A percentile compares a stretch with the other conserved stretches of the same genome.
Evolutionary conservation across 2,797 vertebrate species (phyloP).

Genomic region (Astyanax mexicanus): DNA sequence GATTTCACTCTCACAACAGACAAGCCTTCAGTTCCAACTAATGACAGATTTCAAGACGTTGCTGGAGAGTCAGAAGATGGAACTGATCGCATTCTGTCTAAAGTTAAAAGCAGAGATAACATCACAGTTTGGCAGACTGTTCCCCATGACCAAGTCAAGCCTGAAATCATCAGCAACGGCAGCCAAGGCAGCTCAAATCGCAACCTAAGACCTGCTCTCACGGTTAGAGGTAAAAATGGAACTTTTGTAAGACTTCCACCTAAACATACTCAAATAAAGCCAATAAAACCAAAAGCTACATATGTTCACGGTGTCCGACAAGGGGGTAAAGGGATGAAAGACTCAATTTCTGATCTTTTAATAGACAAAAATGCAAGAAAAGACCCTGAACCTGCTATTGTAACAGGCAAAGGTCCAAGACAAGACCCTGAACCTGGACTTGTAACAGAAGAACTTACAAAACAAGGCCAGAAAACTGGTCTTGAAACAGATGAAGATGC

Average conservation of each 20-base stretch:
- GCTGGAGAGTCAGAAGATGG: background rate
- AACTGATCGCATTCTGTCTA: slow-evolving; percentile 18
- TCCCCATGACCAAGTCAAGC: slow-evolving; percentile 17
- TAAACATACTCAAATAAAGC: slow-evolving; percentile 35
- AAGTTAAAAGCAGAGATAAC: slow-evolving; percentile 34
- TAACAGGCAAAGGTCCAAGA: background rate
- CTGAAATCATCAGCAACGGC: background rate
- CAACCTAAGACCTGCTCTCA: slow-evolving; percentile 39
- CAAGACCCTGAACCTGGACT: background rate
- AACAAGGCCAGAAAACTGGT: background rate
- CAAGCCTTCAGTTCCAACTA: background rate
- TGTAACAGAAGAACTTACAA: background rate
- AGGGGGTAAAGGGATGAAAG: background rate
- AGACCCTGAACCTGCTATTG: background rate
- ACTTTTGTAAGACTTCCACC: slow-evolving; percentile 4
- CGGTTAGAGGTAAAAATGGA: slow-evolving; percentile 45
- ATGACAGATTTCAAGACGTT: background rate
- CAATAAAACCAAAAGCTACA: background rate
- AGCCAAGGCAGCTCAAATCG: slow-evolving; percentile 25
- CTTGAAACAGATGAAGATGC: background rate
- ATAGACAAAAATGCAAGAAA: background rate
- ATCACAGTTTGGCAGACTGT: background rate
- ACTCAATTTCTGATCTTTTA: background rate
- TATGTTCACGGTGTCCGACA: background rate
- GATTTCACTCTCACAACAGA: background rate